Evolutionary conservation across 30 jellyfish, hydroid and myxozoan species (phyloP).

Genomic region (Hydractinia symbiolongicarpus): DNA sequence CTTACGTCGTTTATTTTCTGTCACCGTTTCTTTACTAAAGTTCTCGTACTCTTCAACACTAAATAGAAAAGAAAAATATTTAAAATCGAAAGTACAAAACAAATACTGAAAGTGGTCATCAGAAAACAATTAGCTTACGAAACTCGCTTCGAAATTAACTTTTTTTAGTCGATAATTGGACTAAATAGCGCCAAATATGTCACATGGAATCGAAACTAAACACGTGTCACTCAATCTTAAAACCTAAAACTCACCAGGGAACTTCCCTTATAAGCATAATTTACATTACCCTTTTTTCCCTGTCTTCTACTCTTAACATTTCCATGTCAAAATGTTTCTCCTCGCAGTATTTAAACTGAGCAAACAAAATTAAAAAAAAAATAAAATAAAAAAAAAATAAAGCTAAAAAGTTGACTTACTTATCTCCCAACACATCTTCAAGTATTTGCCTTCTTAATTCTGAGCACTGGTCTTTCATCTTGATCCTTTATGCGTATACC

Average conservation of each 20-base stretch:
- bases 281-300: no score
- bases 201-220: no score
- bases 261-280: no score
- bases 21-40: slow-evolving; percentile 44
- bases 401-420: slow-evolving; percentile 29
- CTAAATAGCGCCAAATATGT: no score
- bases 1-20: slow-evolving; percentile 67
- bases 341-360: no score
- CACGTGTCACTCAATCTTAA: no score
- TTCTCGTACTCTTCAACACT: slow-evolving; percentile 74
- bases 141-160: not conserved
- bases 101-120: no score
- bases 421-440: slow-evolving; percentile 83
- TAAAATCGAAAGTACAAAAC: not conserved
- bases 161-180: not conserved
- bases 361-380: no score
- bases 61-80: not conserved
- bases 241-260: no score
- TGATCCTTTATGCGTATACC: not conserved
- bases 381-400: not conserved
- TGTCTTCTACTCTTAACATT: no score
- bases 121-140: no score
- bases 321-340: no score
- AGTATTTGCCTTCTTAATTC: slow-evolving; percentile 70
- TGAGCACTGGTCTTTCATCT: slow-evolving; percentile 23